Evolutionary conservation across 2,888 invertebrate genomes (phyloP).

Genomic region (Suillia variegata): DNA sequence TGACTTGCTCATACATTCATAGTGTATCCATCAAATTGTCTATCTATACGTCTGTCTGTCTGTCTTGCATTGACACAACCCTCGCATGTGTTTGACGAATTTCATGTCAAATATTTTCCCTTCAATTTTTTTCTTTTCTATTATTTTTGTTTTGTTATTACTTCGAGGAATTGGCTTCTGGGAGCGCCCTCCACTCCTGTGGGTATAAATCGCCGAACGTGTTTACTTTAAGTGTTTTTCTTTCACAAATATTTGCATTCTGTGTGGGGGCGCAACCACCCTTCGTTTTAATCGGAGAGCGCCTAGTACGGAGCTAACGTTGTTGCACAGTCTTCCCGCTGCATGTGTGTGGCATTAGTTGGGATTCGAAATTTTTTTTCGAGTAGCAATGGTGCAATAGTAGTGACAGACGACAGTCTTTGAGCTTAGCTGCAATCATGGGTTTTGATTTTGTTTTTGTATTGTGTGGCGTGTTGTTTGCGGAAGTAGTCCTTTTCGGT

Average conservation of each 20-base stretch:
- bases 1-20: slow-evolving; percentile 14
- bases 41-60: slow-evolving; percentile 22
- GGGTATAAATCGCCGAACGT: slow-evolving; percentile 44
- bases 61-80: slow-evolving; percentile 16
- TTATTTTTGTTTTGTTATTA: too few species aligned
- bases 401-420: not conserved
- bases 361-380: slow-evolving; percentile 16
- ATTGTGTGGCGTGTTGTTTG: too few species aligned
- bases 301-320: not conserved
- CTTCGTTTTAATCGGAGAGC: too few species aligned
- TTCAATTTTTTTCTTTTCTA: slow-evolving; percentile 17
- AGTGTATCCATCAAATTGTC: too few species aligned
- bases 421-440: slow-evolving; percentile 14
- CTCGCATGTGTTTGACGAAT: slow-evolving; percentile 51
- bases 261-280: slow-evolving; percentile 23
- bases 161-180: slow-evolving; percentile 7
- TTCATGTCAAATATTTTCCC: slow-evolving; percentile 51
- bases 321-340: slow-evolving; percentile 16
- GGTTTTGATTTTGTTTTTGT: too few species aligned
- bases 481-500: not conserved
- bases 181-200: slow-evolving; percentile 24
- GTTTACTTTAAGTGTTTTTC: slow-evolving; percentile 48
- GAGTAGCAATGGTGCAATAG: not conserved
- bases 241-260: slow-evolving; percentile 55
- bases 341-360: slow-evolving; percentile 30